phyloP scores from a whole-genome alignment of 2,888 invertebrate genomes.

The Pherbina coryleti region DNA sequence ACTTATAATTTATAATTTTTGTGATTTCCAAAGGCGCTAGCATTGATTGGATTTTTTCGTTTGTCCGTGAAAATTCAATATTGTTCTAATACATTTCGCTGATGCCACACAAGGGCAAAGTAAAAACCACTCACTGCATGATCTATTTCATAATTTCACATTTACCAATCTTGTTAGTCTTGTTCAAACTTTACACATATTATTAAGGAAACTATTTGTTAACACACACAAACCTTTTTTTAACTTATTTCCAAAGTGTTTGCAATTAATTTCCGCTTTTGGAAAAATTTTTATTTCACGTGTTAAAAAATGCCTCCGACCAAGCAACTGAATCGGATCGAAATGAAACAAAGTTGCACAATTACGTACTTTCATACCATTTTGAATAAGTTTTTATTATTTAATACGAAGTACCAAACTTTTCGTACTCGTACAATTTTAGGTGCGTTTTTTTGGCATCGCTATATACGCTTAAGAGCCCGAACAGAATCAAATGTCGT shows the following conservation, averaged over 20 bases:
- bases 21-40: not conserved
- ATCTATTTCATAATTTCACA: conserved; percentile 38
- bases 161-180: not conserved
- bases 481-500: no score
- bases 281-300: conserved; percentile 40
- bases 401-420: no score
- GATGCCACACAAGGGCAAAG: not conserved
- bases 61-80: conserved; percentile 43
- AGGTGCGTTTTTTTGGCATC: no score
- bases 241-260: conserved; percentile 16
- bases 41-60: not conserved
- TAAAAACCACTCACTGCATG: not conserved
- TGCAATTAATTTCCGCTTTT: conserved; percentile 13
- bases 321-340: conserved; percentile 37
- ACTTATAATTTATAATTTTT: not conserved
- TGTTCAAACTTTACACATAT: no score
- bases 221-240: conserved; percentile 14
- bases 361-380: no score
- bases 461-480: no score
- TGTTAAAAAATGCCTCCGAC: conserved; percentile 41
- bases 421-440: no score
- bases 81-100: conserved; percentile 8
- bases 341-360: conserved; percentile 22
- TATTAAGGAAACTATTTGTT: no score
- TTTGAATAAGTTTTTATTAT: no score